Conservation (phyloP, 1,140 invertebrate species). For the Drosophila quadrilineata region DNA sequence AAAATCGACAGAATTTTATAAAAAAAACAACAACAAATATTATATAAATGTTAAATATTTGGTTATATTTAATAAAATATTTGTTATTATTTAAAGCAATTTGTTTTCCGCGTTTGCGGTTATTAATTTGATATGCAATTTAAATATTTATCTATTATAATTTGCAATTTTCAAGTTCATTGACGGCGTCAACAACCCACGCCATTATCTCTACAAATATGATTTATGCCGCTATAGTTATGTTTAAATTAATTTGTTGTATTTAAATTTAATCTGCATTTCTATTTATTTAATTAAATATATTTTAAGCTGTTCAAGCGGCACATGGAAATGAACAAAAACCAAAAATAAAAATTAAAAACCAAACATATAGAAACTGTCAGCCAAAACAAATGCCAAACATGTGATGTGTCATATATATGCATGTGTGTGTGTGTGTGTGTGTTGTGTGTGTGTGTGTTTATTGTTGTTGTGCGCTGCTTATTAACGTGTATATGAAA, state of each 20-base stretch:
- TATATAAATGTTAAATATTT: background rate
- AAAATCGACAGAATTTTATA: no score
- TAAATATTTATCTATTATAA: constrained; percentile 12
- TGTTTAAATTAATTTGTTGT: constrained; percentile 22
- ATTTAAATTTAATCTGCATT: constrained; percentile 30
- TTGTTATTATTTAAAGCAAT: constrained; percentile 14
- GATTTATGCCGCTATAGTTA: no score
- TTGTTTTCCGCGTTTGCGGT: constrained; percentile 19
- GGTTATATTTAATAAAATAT: no score
- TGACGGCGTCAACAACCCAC: constrained; percentile 30
- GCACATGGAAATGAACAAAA: constrained; percentile 54
- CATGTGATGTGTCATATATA: constrained; percentile 53
- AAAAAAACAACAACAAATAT: no score
- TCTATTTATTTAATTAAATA: constrained; percentile 62
- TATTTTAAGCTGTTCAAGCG: constrained; percentile 23
- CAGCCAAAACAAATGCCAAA: constrained; percentile 56
- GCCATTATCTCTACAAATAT: constrained; percentile 5
- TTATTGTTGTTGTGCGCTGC: constrained; percentile 17
- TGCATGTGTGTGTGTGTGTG: constrained; percentile 6
- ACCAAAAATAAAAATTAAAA: constrained; percentile 11
- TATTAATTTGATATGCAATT: constrained; percentile 9
- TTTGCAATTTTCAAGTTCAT: constrained; percentile 70
- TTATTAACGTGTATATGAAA: constrained; percentile 55
- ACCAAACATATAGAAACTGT: constrained; percentile 37
- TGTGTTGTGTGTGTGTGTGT: constrained; percentile 17